Evolutionary conservation across 2,797 vertebrate genomes (phyloP), one percentile per base, ranked within the genome.

Genomic region (Lacerta viridis): DNA sequence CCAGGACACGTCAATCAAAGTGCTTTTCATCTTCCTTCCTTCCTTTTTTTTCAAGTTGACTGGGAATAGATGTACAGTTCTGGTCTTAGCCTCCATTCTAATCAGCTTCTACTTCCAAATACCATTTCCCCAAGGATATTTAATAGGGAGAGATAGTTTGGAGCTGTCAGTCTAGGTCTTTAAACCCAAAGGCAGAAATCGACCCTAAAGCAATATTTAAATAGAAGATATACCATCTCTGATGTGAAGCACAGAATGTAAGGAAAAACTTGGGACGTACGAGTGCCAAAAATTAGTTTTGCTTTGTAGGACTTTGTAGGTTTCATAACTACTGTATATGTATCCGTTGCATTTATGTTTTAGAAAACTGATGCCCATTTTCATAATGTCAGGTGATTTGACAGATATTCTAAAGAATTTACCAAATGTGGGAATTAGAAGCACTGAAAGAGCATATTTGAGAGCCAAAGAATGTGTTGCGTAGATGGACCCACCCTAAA

Each of bases 81-180:
- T 94, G 79, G 33, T 36, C 39, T 90, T 87, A 86, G 41, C 39
- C 61, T 93, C 78, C 25, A 61, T 92, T 79, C 55, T 90, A 92
- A 93, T 89, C 84, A 84, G 74, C 91, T 93, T 93, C 91, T 95
- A 72, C 87, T 90, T 95, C 89, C 84, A 77, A 64, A 78, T 87
- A 86, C 23, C 9, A 89, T 64, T 93, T 75, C 59, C 92, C 86
- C 61, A 72, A 87, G 87, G 79, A 95, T 90, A 93, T 78, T 80
- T 91, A 92, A 87, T 78, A 78, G 81, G 76, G 55, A 78, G 64
- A 78, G 77, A 4, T 88, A 84, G 66, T 41, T 64, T 90, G 94
- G 89, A 89, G 1, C 50, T 91, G 87, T 86, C 72, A 91, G 66
- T 94, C 89, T 15, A 88, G 87, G 80, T n/a, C 87, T 13, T 90